Evolutionary conservation across 2,797 vertebrate species (phyloP), one percentile per base, ranked within the genome.

Genomic region (Saguinus oedipus): DNA sequence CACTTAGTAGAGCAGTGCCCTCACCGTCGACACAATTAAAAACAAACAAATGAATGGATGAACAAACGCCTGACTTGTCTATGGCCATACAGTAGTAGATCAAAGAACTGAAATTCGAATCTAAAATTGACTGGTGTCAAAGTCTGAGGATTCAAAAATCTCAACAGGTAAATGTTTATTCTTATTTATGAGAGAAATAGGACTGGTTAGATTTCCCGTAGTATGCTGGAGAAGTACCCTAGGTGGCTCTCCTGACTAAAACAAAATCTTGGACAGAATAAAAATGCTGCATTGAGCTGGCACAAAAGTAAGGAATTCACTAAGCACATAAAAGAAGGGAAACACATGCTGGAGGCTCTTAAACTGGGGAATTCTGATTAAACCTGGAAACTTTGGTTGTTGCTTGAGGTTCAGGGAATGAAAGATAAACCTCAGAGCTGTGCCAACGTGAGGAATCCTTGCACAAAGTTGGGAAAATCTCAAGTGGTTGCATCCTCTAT

Each of bases 101-200:
- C 44, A 84, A 93, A 64, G 48, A 85, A 19, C 33, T 76, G 46
- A 27, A 26, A 82, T 93, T 79, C 44, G 17, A 78, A 97, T 72
- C 50, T 86, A 72, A 57, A 90, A 94, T 27, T 96, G 72, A 92
- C 80, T 87, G 59, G 19, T 83, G 89, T 88, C 55, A 94, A 93
- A 78, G 64, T 36, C 48, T 42, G 30, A 93, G 83, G 33, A 79
- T 94, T 87, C 3, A 39, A 97, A 97, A 93, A 92, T 57, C 48
- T 87, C 88, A 93, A 36, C 36, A 83, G 70, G 48, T 85, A 95
- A 94, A 88, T 94, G 19, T 80, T 97, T 95, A 84, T 84, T 42
- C 80, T 83, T 94, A 92, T 90, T 95, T 80, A 87, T 82, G 53
- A 36, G 24, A 84, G 48, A 61, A 88, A 93, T 90, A 72, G 46